Evolutionary conservation across 2,797 vertebrate species (phyloP).

Genomic region (Cyprinodon diabolis): DNA sequence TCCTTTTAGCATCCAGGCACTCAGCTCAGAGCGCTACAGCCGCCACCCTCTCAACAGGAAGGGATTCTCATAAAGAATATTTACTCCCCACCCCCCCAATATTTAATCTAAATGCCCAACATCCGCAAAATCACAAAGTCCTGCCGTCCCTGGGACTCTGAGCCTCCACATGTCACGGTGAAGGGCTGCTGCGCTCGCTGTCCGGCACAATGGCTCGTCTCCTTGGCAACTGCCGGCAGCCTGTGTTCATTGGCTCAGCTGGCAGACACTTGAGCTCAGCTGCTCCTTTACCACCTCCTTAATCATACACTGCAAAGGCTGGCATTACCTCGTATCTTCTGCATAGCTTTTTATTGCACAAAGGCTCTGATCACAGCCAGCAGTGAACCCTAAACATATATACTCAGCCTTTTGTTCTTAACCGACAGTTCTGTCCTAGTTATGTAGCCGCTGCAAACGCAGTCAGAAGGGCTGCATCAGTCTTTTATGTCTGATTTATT

Average conservation of each 20-base stretch:
- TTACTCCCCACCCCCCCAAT: constrained; percentile 34
- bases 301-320: constrained; percentile 73
- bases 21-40: constrained; percentile 18
- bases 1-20: constrained; percentile 17
- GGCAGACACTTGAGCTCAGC: constrained; percentile 69
- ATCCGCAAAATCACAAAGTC: constrained; percentile 51
- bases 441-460: neutral
- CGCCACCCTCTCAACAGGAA: constrained; percentile 34
- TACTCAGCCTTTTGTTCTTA: constrained; percentile 19
- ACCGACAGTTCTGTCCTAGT: constrained; percentile 17
- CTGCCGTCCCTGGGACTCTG: constrained; percentile 38
- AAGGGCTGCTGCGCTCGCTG: constrained; percentile 59
- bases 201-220: constrained; percentile 71
- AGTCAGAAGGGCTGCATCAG: constrained; percentile 21
- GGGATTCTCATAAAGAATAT: constrained; percentile 51
- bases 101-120: constrained; percentile 27
- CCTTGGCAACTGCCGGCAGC: constrained; percentile 76
- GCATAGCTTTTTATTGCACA: constrained; percentile 56
- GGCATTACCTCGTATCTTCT: constrained; percentile 73
- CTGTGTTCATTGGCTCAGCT: constrained; percentile 76
- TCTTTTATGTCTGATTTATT: constrained; percentile 34
- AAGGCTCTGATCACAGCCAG: constrained; percentile 45
- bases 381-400: constrained; percentile 12
- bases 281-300: constrained; percentile 68
- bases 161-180: constrained; percentile 55